These are phyloP conservation scores for Oncorhynchus nerka DNA, from an alignment of 2,113 vertebrate genomes.

Conservation along the genomic window DNA sequence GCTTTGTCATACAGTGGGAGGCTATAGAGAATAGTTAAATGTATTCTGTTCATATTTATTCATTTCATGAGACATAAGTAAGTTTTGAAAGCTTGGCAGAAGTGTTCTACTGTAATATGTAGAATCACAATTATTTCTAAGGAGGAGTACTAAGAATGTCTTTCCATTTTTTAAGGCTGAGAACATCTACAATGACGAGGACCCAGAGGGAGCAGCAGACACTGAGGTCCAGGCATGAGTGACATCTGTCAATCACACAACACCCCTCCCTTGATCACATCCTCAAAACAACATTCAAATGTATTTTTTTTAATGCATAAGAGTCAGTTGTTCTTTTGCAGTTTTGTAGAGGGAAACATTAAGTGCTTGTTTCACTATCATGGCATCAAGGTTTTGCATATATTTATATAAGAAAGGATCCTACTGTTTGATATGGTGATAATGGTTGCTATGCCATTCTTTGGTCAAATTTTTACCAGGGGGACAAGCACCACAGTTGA, in stretches of 20 bases:
- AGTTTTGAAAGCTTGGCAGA: too few species aligned
- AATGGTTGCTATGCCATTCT: not conserved
- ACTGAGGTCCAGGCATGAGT: slow-evolving; percentile 81
- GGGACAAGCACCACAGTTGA: not conserved
- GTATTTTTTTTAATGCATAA: not conserved
- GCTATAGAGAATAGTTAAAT: not conserved
- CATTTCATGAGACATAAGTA: not conserved
- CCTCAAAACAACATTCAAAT: not conserved
- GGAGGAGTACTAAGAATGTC: not conserved
- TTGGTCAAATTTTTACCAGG: not conserved
- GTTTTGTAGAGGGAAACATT: not conserved
- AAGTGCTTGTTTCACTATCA: not conserved
- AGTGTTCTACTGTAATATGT: too few species aligned
- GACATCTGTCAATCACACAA: not conserved
- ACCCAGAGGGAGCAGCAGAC: slow-evolving; percentile 93
- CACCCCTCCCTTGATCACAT: not conserved
- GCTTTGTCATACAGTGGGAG: not conserved
- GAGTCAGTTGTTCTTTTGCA: not conserved
- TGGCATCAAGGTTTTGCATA: not conserved
- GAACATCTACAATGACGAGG: slow-evolving; percentile 98
- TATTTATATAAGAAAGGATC: slow-evolving; percentile 2
- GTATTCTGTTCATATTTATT: not conserved
- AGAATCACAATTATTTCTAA: not conserved
- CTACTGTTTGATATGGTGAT: slow-evolving; percentile 13
- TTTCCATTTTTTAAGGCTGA: slow-evolving; percentile 81